Evolutionary conservation across 2,888 invertebrate species (phyloP).

Genomic region (Lasioglossum leucozonium): DNA sequence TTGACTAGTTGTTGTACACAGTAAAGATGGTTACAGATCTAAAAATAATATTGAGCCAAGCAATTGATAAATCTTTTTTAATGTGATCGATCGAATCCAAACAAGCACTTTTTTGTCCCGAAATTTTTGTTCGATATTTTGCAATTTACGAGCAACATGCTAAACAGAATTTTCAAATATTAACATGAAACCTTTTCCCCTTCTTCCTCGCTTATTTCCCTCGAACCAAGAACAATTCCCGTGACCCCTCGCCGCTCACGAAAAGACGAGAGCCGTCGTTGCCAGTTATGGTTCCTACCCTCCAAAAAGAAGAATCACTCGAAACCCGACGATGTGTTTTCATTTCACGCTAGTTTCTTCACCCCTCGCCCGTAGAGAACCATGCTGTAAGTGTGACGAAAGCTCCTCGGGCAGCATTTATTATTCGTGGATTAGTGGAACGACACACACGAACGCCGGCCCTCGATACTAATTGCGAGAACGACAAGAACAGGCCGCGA

Average conservation of each 20-base stretch:
- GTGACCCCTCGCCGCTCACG: constrained; percentile 35
- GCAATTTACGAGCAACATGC: neutral
- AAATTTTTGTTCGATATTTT: neutral
- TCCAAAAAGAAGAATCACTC: constrained; percentile 20
- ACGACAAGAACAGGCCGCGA: constrained; percentile 46
- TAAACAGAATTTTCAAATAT: neutral
- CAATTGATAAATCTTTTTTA: too few relatives aligned
- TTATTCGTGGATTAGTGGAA: constrained; percentile 68
- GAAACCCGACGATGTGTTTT: constrained; percentile 58
- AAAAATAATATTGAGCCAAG: too few relatives aligned
- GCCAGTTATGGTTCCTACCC: neutral
- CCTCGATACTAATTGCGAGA: constrained; percentile 70
- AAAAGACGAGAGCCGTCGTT: constrained; percentile 31
- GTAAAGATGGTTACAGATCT: neutral
- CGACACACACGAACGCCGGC: constrained; percentile 60
- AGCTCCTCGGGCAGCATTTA: constrained; percentile 53
- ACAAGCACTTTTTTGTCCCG: neutral
- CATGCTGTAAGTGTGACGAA: constrained; percentile 43
- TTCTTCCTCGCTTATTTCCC: neutral
- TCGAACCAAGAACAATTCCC: constrained; percentile 32
- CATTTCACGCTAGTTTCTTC: constrained; percentile 62
- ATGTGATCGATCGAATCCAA: too few relatives aligned
- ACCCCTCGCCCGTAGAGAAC: constrained; percentile 19
- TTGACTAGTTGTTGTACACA: neutral
- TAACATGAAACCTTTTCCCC: neutral